Percentiles rank a stretch among this genome's conserved stretches.
These are phyloP conservation scores for Dipodomys merriami DNA, from an alignment of 2,113 vertebrate genomes.

Conservation along the genomic window DNA sequence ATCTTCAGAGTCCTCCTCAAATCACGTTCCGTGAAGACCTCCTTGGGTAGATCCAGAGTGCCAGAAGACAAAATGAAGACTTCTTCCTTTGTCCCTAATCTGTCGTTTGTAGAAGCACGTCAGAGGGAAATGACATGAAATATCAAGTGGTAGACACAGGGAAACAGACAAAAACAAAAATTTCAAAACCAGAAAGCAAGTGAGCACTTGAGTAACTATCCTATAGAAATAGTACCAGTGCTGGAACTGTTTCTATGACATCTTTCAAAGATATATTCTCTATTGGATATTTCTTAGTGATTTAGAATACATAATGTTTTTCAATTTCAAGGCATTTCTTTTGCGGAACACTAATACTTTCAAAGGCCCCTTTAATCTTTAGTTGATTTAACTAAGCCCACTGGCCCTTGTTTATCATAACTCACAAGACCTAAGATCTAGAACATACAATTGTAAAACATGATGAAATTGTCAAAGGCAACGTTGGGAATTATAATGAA, in stretches of 20 bases:
- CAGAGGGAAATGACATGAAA: not conserved
- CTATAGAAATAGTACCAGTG: not conserved
- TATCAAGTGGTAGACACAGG: not conserved
- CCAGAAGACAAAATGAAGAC: conserved; percentile 9
- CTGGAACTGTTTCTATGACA: not conserved
- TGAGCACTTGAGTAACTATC: not conserved
- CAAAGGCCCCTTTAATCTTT: not conserved
- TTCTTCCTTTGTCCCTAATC: conserved; percentile 30
- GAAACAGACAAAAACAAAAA: conserved; percentile 42
- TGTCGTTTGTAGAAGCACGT: not conserved
- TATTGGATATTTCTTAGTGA: not conserved
- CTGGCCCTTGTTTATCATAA: not conserved
- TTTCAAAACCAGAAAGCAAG: not conserved
- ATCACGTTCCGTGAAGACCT: conserved; percentile 42
- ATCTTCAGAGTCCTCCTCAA: not conserved
- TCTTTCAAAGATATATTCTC: not conserved
- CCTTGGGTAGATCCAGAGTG: not conserved
- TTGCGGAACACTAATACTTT: not conserved
- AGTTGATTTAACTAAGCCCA: not conserved
- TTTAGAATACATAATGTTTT: not conserved
- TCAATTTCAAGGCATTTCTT: not conserved
- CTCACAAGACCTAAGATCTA: not conserved
- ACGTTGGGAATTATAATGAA: not conserved
- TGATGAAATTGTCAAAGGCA: conserved; percentile 35
- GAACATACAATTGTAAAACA: not conserved